These are phyloP conservation scores for Baccha elongata DNA, from an alignment of 2,888 invertebrate genomes.

Conservation along the genomic window DNA sequence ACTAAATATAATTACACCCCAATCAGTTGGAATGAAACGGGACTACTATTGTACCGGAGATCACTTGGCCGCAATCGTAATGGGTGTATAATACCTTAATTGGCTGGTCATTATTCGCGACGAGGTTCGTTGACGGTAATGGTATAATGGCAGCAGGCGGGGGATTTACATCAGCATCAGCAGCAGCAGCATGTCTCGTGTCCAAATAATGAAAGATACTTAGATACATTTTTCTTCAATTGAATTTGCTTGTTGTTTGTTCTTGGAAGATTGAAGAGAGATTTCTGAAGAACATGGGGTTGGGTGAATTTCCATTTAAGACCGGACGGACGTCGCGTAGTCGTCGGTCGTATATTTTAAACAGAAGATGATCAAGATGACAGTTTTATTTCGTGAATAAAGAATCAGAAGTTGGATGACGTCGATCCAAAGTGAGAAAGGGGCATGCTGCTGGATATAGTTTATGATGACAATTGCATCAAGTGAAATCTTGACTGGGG, in stretches of 20 bases:
- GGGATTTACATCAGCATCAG: constrained; percentile 20
- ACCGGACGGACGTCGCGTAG: constrained; percentile 35
- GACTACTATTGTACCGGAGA: constrained; percentile 42
- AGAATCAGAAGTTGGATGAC: constrained; percentile 28
- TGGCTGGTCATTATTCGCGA: constrained; percentile 64
- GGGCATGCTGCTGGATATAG: constrained; percentile 35
- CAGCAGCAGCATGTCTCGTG: constrained; percentile 66
- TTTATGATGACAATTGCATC: constrained; percentile 56
- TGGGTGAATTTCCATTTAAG: constrained; percentile 11
- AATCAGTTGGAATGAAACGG: constrained; percentile 52
- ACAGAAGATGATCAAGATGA: constrained; percentile 64
- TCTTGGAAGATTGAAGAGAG: neutral
- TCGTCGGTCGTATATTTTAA: neutral
- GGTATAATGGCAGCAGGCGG: constrained; percentile 5
- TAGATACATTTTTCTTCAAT: constrained; percentile 55
- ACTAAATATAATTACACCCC: constrained; percentile 72
- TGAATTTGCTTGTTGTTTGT: constrained; percentile 44
- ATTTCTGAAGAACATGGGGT: neutral
- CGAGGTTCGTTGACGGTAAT: constrained; percentile 19
- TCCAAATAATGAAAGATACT: constrained; percentile 70
- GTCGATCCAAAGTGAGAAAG: constrained; percentile 36
- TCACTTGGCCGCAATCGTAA: constrained; percentile 45
- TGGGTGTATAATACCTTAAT: constrained; percentile 73
- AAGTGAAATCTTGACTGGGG: constrained; percentile 36
- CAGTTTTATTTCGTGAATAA: constrained; percentile 44